Percentiles rank a stretch among this genome's conserved stretches.
phyloP scores from a whole-genome alignment of 2,888 invertebrate species.

The Dasypolia templi region DNA sequence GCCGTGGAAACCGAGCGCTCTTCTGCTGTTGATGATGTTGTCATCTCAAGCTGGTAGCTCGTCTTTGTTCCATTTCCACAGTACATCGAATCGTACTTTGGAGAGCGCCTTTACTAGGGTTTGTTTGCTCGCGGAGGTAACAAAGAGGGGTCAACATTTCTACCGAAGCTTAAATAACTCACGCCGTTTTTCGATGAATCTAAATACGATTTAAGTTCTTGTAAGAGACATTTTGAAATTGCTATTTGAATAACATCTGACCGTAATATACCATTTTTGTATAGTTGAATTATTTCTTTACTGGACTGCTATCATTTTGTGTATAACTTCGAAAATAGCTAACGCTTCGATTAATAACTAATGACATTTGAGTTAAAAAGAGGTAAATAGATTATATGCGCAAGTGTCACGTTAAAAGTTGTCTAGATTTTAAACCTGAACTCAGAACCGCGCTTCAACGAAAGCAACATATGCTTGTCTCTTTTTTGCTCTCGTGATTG shows the following conservation, averaged over 20 bases:
- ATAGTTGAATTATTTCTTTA: not conserved
- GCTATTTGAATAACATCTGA: not conserved
- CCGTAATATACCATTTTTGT: not conserved
- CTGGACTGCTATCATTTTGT: not conserved
- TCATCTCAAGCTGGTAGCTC: constrained; percentile 69
- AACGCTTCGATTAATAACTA: no score
- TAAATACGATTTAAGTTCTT: constrained; percentile 76
- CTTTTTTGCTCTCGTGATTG: not conserved
- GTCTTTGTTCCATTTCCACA: constrained; percentile 80
- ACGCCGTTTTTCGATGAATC: constrained; percentile 76
- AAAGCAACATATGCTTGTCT: not conserved
- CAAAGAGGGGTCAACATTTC: constrained; percentile 73
- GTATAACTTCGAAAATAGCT: no score
- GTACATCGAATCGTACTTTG: constrained; percentile 74
- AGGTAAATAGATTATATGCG: not conserved
- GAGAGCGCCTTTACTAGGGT: constrained; percentile 74
- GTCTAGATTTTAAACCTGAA: not conserved
- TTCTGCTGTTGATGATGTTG: no score
- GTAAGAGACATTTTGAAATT: constrained; percentile 11
- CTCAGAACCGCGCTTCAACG: not conserved
- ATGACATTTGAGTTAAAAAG: not conserved
- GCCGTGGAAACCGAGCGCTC: no score
- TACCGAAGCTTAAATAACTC: constrained; percentile 79
- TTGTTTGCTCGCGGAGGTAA: constrained; percentile 69
- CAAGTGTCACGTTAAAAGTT: not conserved